Conservation (phyloP, 2,888 invertebrate genomes). For the Stenoptilia bipunctidactyla region DNA sequence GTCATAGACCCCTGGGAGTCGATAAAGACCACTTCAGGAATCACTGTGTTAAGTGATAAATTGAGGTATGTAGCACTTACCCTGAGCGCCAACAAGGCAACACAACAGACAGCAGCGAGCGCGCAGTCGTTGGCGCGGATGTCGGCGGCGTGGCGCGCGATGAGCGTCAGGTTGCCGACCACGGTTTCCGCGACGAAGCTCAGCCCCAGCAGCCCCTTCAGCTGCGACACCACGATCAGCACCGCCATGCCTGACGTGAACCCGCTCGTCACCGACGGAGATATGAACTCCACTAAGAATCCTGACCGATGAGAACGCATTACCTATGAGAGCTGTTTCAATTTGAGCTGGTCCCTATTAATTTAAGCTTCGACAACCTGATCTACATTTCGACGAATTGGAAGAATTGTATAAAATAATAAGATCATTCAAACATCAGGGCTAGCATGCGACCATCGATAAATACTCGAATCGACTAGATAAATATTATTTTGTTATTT, state of each 20-base stretch:
- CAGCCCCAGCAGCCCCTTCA: constrained; percentile 81
- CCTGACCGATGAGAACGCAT: constrained; percentile 73
- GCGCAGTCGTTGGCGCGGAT: constrained; percentile 73
- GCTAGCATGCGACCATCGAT: too few relatives aligned
- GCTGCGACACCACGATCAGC: constrained; percentile 81
- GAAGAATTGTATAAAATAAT: too few relatives aligned
- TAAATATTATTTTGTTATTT: too few relatives aligned
- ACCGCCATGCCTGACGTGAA: constrained; percentile 88
- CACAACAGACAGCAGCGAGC: constrained; percentile 76
- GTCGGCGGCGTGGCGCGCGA: constrained; percentile 52
- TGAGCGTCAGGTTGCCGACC: constrained; percentile 67
- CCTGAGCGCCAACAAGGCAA: constrained; percentile 75
- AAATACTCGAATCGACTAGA: too few relatives aligned
- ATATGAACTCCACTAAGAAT: constrained; percentile 87
- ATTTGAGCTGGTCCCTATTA: too few relatives aligned
- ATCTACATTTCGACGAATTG: too few relatives aligned
- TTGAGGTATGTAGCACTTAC: constrained; percentile 55
- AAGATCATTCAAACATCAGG: too few relatives aligned
- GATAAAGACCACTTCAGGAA: too few relatives aligned
- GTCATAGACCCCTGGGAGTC: too few relatives aligned
- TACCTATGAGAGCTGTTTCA: too few relatives aligned
- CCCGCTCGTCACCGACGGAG: constrained; percentile 84
- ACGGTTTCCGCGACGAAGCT: constrained; percentile 77
- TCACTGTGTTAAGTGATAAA: too few relatives aligned
- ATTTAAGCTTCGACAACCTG: too few relatives aligned